phyloP scores from a whole-genome alignment of 2,888 invertebrate species.

The Epistrophella euchroma region DNA sequence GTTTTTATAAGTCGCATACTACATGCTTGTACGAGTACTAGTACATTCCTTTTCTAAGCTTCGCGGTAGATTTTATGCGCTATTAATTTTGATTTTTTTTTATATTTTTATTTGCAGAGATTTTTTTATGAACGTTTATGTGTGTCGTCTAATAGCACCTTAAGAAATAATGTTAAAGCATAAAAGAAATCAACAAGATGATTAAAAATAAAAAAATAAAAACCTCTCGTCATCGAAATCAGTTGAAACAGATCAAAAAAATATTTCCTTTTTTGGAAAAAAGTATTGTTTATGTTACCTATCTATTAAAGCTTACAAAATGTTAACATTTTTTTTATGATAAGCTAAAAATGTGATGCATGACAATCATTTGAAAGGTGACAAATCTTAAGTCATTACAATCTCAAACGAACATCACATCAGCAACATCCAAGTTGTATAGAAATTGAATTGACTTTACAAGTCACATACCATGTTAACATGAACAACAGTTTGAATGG shows the following conservation, averaged over 20 bases:
- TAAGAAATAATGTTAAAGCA: not conserved
- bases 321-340: no score
- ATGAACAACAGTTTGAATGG: not conserved
- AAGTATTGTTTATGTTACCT: not conserved
- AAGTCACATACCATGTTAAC: constrained; percentile 18
- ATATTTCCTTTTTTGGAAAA: not conserved
- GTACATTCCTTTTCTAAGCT: not conserved
- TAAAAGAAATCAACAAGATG: not conserved
- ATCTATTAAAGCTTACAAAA: no score
- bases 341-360: not conserved
- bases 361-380: not conserved
- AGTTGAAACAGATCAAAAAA: not conserved
- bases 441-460: not conserved
- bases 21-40: not conserved
- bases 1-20: not conserved
- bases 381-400: not conserved
- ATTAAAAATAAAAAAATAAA: not conserved
- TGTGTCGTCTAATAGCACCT: not conserved
- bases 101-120: not conserved
- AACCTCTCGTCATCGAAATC: not conserved
- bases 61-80: not conserved
- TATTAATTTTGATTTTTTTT: not conserved
- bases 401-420: not conserved
- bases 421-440: not conserved
- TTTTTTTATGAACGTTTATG: not conserved